phyloP scores from a whole-genome alignment of 2,113 vertebrate species.

The Tachysurus fulvidraco region DNA sequence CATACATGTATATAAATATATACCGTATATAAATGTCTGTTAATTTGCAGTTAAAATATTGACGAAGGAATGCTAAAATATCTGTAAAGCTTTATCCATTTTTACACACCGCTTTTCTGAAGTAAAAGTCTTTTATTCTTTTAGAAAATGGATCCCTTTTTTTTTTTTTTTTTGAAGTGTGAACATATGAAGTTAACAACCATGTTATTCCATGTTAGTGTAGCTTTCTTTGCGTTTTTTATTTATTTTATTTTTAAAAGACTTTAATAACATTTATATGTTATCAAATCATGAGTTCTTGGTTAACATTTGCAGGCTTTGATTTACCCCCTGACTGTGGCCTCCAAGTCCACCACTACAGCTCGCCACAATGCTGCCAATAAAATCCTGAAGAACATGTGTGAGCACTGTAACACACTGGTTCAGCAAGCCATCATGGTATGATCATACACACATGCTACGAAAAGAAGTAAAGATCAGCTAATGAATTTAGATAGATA shows the following conservation, averaged over 20 bases:
- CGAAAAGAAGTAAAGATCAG: neutral
- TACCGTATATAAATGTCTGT: no score
- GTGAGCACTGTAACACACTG: conserved; percentile 96
- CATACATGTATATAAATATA: neutral
- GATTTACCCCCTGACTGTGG: conserved; percentile 97
- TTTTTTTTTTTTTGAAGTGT: neutral
- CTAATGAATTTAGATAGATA: no score
- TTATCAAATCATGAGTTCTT: conserved; percentile 13
- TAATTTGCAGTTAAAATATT: neutral
- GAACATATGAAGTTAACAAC: neutral
- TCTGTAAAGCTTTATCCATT: neutral
- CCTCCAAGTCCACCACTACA: conserved; percentile 97
- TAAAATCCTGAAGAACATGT: conserved; percentile 99
- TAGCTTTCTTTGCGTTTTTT: neutral
- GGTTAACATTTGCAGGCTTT: conserved; percentile 78
- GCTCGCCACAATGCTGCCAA: conserved; percentile 96
- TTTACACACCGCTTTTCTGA: neutral
- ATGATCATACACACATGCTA: conserved; percentile 52
- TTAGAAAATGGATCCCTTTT: neutral
- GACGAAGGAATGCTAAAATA: neutral
- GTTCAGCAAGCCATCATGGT: conserved; percentile 99
- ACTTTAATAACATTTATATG: conserved; percentile 4
- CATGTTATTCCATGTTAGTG: neutral
- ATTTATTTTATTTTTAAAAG: neutral
- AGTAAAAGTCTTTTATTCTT: neutral